A percentile compares a stretch with the other conserved stretches of the same genome.
Evolutionary conservation across 1,140 invertebrate species (phyloP).

Genomic region (Meloidogyne floridensis): DNA sequence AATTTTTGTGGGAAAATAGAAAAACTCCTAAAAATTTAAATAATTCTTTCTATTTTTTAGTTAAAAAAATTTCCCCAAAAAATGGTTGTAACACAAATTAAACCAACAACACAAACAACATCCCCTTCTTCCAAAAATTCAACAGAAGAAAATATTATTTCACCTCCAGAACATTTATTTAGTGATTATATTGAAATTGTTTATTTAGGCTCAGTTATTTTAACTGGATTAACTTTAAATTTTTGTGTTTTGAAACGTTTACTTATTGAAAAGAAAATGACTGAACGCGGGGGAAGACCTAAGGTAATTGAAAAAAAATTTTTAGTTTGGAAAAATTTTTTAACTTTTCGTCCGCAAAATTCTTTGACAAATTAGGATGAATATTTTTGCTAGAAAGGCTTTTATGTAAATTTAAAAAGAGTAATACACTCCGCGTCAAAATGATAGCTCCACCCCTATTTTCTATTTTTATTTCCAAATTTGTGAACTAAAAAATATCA

Average conservation of each 20-base stretch:
- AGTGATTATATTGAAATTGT: slow-evolving; percentile 60
- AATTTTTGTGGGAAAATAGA: too few relatives aligned
- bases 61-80: neutral
- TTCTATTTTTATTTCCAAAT: too few relatives aligned
- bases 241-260: slow-evolving; percentile 48
- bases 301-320: slow-evolving; percentile 16
- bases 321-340: too few relatives aligned
- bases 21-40: too few relatives aligned
- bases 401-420: too few relatives aligned
- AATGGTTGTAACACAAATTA: slow-evolving; percentile 1
- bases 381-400: too few relatives aligned
- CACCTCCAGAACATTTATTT: slow-evolving; percentile 55
- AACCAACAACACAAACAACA: neutral
- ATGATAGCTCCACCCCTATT: too few relatives aligned
- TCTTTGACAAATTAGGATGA: too few relatives aligned
- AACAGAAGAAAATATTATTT: slow-evolving; percentile 11
- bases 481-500: too few relatives aligned
- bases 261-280: slow-evolving; percentile 25
- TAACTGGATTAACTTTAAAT: slow-evolving; percentile 57
- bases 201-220: slow-evolving; percentile 55
- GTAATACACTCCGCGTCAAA: too few relatives aligned
- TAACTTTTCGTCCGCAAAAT: too few relatives aligned
- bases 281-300: neutral
- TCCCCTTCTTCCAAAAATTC: too few relatives aligned
- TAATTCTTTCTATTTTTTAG: neutral